Evolutionary conservation across 2,888 invertebrate genomes (phyloP).

Genomic region (Coelopa pilipes): DNA sequence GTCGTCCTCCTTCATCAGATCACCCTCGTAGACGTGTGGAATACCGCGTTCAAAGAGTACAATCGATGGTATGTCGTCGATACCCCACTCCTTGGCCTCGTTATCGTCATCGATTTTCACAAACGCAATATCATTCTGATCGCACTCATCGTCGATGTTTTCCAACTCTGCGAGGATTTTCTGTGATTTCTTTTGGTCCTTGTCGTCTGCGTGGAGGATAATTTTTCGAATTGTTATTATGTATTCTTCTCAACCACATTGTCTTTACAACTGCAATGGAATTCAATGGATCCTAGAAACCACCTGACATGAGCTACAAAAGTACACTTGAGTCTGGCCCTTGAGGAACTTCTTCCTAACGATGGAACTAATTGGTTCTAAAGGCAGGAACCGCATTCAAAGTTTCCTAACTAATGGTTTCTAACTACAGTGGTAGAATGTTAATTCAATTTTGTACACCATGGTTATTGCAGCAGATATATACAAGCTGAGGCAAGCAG

Average conservation of each 20-base stretch:
- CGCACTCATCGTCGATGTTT: conserved; percentile 94
- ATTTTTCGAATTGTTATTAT: not conserved
- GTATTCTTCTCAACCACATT: too few species aligned
- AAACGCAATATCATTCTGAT: conserved; percentile 90
- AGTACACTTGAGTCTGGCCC: too few species aligned
- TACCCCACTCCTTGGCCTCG: conserved; percentile 90
- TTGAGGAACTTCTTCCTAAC: too few species aligned
- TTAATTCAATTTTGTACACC: too few species aligned
- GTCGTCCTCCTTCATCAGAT: conserved; percentile 90
- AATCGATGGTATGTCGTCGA: conserved; percentile 84
- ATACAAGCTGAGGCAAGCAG: conserved; percentile 4
- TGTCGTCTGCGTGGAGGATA: conserved; percentile 76
- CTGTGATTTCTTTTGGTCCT: conserved; percentile 89
- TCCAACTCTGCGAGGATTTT: conserved; percentile 85
- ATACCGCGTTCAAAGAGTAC: conserved; percentile 81
- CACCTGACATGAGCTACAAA: too few species aligned
- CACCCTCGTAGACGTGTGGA: conserved; percentile 82
- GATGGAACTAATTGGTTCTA: too few species aligned
- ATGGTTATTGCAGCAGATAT: too few species aligned
- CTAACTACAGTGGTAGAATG: too few species aligned
- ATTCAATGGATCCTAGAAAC: too few species aligned
- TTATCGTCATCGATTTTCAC: conserved; percentile 90
- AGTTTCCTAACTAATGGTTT: too few species aligned
- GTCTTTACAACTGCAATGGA: too few species aligned
- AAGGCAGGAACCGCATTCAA: too few species aligned